These are phyloP conservation scores for Morone saxatilis DNA, from an alignment of 2,113 vertebrate species.

Conservation along the genomic window DNA sequence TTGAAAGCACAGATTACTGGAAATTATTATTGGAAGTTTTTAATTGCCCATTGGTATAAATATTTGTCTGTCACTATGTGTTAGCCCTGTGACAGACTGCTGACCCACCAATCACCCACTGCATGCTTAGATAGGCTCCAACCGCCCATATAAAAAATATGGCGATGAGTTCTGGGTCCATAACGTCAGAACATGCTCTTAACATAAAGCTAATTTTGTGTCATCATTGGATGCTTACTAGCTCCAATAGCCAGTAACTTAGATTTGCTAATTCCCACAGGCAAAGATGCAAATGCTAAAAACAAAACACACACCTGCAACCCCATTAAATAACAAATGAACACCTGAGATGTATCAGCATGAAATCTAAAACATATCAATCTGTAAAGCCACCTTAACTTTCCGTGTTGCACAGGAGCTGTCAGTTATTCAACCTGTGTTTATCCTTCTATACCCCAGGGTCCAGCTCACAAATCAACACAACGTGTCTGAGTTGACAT, in stretches of 20 bases:
- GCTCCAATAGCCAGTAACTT: background rate
- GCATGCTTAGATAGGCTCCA: background rate
- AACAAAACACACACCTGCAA: background rate
- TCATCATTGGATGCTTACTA: background rate
- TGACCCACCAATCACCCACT: background rate
- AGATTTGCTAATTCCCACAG: background rate
- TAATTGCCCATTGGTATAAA: background rate
- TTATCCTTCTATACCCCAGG: constrained; percentile 43
- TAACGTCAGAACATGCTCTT: background rate
- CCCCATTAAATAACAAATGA: constrained; percentile 1
- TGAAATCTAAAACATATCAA: background rate
- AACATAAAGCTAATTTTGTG: background rate
- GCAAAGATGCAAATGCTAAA: background rate
- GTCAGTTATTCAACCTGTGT: constrained; percentile 41
- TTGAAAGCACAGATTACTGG: background rate
- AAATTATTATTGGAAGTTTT: background rate
- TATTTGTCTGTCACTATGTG: background rate
- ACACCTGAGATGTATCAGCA: background rate
- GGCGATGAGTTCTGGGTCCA: background rate
- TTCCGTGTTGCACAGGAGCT: background rate
- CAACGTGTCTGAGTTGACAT: constrained; percentile 41
- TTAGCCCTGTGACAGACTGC: background rate
- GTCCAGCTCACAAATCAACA: constrained; percentile 47
- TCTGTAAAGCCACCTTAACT: constrained; percentile 4
- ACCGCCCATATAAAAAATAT: too few relatives aligned